Evolutionary conservation across 2,797 vertebrate species (phyloP), one percentile per base, ranked within the genome.

Genomic region (Nasua narica): DNA sequence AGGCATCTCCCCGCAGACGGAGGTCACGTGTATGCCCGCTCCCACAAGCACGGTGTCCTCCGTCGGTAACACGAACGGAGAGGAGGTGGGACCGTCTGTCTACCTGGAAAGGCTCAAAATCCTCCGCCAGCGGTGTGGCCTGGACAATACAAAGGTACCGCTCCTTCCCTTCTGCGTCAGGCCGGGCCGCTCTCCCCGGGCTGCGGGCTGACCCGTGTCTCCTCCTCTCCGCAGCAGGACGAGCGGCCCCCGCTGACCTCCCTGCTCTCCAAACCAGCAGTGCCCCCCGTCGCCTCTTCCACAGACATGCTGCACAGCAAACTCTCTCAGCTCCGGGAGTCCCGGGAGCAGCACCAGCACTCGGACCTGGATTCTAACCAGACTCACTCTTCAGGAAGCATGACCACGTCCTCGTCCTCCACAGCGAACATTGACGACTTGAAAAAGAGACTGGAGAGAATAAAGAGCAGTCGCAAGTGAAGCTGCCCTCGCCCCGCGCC

Each of bases 291-390:
- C 87, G 99, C 99, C 40, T 99, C 99, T 14, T 99, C 99, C 98
- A 99, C 99, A 1, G 99, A 99, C 99, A 99, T 99, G 99, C 99
- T 99, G 94, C 99, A 99, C 97, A 99, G 99, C 98, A 99, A 99
- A 98, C 99, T 99, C 92, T 99, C 99, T 0, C 99, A 99, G 98
- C 99, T 99, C 69, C 99, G 99, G 95, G 99, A 99, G 98, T 99
- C 99, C 1, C 98, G 99, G 7, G 99, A 99, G 98, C 99, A 99
- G 97, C 99, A 99, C 98, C 99, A 99, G 94, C 99, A 99, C 91
- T 99, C 99, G 96, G 99, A 99, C 85, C 98, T 98, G 94, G 99
- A 99, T 96, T 99, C 98, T 96, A 98, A 98, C 98, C 99, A 99
- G 98, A 98, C 99, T 94, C 99, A 97, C 98, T 97, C 99, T 85